phyloP scores from a whole-genome alignment of 2,797 vertebrate species.

The Falco berigora region DNA sequence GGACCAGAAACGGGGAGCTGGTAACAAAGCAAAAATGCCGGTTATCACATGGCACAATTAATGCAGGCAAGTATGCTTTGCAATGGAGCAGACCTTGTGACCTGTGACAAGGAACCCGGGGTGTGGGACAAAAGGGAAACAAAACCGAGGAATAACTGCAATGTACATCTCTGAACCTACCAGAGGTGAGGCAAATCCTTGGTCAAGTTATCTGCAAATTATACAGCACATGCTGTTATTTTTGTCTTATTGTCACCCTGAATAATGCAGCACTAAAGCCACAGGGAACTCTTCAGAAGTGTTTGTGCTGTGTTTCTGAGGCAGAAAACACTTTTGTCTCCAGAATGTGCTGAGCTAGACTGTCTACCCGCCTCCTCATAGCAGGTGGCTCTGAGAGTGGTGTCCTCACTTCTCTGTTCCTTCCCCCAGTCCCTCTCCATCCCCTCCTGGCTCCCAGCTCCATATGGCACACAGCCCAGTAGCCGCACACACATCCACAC shows the following conservation, averaged over 20 bases:
- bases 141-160: background rate
- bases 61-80: background rate
- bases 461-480: background rate
- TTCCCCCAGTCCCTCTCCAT: no score
- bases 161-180: background rate
- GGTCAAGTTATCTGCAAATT: background rate
- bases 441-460: background rate
- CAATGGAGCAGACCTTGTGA: background rate
- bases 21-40: background rate
- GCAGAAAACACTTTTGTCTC: background rate
- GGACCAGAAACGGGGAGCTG: background rate
- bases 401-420: background rate
- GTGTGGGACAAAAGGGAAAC: no score
- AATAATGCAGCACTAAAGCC: background rate
- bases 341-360: background rate
- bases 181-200: background rate
- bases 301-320: background rate
- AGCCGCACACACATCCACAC: accelerated
- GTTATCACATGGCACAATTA: background rate
- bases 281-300: background rate
- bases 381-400: background rate
- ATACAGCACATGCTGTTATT: background rate
- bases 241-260: background rate
- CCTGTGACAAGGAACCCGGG: background rate
- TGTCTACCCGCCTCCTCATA: background rate